These are phyloP conservation scores for Mastigias papua DNA, from an alignment of 30 jellyfish, hydroid and myxozoan species.

Conservation along the genomic window DNA sequence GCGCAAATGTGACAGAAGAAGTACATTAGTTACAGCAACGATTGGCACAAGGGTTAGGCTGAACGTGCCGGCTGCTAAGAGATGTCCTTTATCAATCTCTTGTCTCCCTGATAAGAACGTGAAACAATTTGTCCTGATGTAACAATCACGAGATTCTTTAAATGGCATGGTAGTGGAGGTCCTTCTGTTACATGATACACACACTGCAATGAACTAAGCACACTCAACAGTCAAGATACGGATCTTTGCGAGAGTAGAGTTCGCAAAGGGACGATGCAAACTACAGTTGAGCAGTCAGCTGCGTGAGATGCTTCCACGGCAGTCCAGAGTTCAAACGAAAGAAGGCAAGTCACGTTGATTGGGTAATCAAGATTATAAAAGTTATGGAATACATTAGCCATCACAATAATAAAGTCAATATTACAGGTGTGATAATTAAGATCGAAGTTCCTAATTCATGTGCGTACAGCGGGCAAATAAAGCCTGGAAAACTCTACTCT, in stretches of 20 bases:
- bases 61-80: conserved; percentile 41
- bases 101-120: conserved; percentile 64
- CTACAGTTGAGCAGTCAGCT: neutral
- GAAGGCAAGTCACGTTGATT: neutral
- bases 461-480: neutral
- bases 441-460: neutral
- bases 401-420: neutral
- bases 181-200: neutral
- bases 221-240: neutral
- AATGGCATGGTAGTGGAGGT: neutral
- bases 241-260: neutral
- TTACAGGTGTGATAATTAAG: neutral
- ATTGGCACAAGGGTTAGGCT: conserved; percentile 49
- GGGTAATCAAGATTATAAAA: neutral
- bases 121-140: conserved; percentile 41
- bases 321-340: neutral
- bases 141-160: neutral
- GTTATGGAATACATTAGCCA: neutral
- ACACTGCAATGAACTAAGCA: neutral
- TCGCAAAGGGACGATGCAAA: neutral
- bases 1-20: conserved; percentile 21
- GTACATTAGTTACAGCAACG: conserved; percentile 27
- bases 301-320: neutral
- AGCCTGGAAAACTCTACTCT: neutral
- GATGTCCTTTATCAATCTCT: conserved; percentile 6